These are phyloP conservation scores for Orycteropus afer DNA, from an alignment of 2,113 vertebrate genomes.

Conservation along the genomic window DNA sequence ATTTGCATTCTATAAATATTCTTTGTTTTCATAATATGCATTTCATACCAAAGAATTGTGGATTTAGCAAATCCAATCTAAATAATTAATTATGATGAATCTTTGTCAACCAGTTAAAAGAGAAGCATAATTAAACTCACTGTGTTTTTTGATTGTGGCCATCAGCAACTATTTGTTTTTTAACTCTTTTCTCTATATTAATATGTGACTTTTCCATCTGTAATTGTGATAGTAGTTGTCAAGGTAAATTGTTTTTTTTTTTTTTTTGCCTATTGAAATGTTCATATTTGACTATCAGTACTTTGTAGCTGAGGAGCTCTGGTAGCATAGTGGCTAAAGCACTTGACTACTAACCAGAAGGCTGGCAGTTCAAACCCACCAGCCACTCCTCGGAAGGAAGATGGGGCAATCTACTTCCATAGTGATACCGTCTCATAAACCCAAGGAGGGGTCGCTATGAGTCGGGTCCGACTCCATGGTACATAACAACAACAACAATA, in stretches of 20 bases:
- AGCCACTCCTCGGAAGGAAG: no score
- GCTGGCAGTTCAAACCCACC: no score
- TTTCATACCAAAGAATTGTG: conserved; percentile 28
- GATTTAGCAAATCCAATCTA: conserved; percentile 10
- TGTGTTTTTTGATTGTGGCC: not conserved
- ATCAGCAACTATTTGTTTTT: conserved; percentile 8
- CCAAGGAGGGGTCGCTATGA: no score
- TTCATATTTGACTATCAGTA: conserved; percentile 14
- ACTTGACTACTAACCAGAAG: no score
- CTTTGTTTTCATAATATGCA: not conserved
- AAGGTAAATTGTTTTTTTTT: no score
- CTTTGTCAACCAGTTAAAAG: conserved; percentile 31
- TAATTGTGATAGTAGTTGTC: not conserved
- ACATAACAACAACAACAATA: no score
- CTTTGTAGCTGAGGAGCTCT: not conserved
- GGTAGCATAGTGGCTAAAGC: no score
- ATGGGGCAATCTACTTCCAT: no score
- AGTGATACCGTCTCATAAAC: no score
- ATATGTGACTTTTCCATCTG: not conserved
- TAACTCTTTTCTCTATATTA: not conserved
- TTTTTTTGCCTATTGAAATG: not conserved
- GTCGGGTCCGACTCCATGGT: no score
- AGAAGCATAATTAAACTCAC: not conserved
- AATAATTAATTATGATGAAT: not conserved
- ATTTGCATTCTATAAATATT: not conserved